Percentiles rank a stretch among this genome's conserved stretches.
phyloP scores from a whole-genome alignment of 2,888 invertebrate species.

The Eupithecia vulgata region DNA sequence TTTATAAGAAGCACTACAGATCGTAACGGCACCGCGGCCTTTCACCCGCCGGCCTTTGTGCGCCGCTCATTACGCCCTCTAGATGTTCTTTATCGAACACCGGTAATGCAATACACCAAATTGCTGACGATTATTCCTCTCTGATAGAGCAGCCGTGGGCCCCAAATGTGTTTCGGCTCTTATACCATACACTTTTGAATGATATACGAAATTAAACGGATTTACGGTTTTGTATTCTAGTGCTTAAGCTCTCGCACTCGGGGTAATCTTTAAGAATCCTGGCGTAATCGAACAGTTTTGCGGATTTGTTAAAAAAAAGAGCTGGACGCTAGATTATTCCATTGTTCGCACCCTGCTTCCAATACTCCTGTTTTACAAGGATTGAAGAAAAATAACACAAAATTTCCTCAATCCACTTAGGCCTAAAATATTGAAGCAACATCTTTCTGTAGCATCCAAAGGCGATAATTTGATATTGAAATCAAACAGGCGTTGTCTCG shows the following conservation, averaged over 20 bases:
- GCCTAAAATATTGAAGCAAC: neutral
- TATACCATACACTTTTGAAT: slow-evolving; percentile 16
- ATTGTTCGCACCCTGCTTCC: neutral
- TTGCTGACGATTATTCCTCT: slow-evolving; percentile 46
- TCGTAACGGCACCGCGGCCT: slow-evolving; percentile 62
- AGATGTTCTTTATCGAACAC: slow-evolving; percentile 57
- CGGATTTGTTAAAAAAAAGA: neutral
- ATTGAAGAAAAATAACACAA: slow-evolving; percentile 13
- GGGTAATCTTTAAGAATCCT: too few relatives aligned
- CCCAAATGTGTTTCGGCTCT: slow-evolving; percentile 23
- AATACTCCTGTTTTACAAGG: neutral
- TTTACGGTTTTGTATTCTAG: too few relatives aligned
- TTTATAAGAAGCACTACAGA: slow-evolving; percentile 69
- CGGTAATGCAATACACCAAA: slow-evolving; percentile 48
- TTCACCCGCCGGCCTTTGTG: slow-evolving; percentile 62
- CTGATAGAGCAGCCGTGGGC: slow-evolving; percentile 21
- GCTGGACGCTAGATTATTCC: neutral
- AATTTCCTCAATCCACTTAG: slow-evolving; percentile 9
- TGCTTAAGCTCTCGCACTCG: too few relatives aligned
- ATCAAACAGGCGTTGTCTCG: slow-evolving; percentile 52
- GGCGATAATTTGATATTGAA: slow-evolving; percentile 50
- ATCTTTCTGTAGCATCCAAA: neutral
- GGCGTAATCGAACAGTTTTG: too few relatives aligned
- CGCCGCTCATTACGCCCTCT: slow-evolving; percentile 67
- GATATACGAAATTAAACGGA: neutral